Base-by-base conservation (phyloP, 1,140 invertebrate genomes). In the Odontomachus brunneus region DNA sequence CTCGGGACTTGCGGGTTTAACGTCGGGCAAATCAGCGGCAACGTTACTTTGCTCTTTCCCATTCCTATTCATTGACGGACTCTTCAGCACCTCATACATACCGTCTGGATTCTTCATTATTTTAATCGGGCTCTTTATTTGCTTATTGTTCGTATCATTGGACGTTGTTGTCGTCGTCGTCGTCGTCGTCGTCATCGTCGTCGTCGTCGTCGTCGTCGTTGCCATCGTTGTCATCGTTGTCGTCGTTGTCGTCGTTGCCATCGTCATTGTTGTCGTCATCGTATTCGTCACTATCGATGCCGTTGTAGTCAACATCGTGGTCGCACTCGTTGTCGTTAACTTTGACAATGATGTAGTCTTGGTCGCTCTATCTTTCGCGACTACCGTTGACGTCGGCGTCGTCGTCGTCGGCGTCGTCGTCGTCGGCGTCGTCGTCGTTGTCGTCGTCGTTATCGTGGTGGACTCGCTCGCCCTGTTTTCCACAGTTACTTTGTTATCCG, bases 101-200 rank as follows among this genome's bases (percentile, higher is more conserved):
- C 92, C 92, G 1, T 92, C 91, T 0, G 92, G 81, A 65, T 92
- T 93, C 72, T 94, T 94, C 26, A 93, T 59, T 82, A 94, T 94
- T 49, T 94, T 94, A 1, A 93, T 91, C 0, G 91, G 92, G 60
- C 87, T 93, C 73, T 93, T 93, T 24, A 92, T 89, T 49, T 90
- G 89, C 49, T 90, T 90, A 11, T 44, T 44, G n/a, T 22, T 72
- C 4, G 65, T 69, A 14, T 24, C 51, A 1, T 49, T 74, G 17
- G 29, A 48, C 11, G 26, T 29, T 5, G 53, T 60, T 12, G 5
- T 51, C 15, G 57, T n/a, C 0, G 24, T 11, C 1, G 71, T 12
- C 22, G 83, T 59, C 2, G 69, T 11, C 12, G n/a, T 24, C 0
- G 51, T 49, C 7, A 15, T 63, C 0, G 29, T 84, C 1, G 12